Conservation (phyloP, 2,797 vertebrate genomes). For the Epinephelus awoara region DNA sequence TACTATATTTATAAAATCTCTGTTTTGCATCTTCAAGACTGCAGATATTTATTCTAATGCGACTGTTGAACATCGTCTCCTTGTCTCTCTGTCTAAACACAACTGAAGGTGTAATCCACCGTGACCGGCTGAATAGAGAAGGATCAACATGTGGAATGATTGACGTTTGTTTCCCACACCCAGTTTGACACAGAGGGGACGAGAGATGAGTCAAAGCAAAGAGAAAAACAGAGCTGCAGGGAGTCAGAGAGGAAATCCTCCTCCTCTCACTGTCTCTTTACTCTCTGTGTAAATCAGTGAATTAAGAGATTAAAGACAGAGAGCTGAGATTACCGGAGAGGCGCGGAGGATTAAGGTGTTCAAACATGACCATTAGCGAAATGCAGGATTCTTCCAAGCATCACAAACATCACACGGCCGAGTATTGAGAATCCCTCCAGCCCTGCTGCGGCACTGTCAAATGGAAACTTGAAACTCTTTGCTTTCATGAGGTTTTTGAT, state of each 20-base stretch:
- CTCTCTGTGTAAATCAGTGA: neutral
- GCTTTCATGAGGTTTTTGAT: neutral
- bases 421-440: too few relatives aligned
- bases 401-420: neutral
- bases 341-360: constrained; percentile 40
- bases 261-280: neutral
- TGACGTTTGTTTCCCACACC: neutral
- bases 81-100: too few relatives aligned
- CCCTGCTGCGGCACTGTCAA: too few relatives aligned
- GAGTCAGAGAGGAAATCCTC: constrained; percentile 9
- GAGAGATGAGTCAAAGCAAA: neutral
- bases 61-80: too few relatives aligned
- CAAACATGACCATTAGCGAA: constrained; percentile 29
- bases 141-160: neutral
- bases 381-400: neutral
- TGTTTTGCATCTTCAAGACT: too few relatives aligned
- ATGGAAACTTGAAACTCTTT: neutral
- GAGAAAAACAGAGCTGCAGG: constrained; percentile 3
- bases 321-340: constrained; percentile 40
- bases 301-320: constrained; percentile 49
- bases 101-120: too few relatives aligned
- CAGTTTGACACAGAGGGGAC: neutral
- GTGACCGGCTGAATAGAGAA: too few relatives aligned
- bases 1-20: too few relatives aligned
- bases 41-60: too few relatives aligned